A percentile compares a stretch with the other conserved stretches of the same genome.
Conservation (phyloP, 2,113 vertebrate species). For the Diphyllodes magnificus region DNA sequence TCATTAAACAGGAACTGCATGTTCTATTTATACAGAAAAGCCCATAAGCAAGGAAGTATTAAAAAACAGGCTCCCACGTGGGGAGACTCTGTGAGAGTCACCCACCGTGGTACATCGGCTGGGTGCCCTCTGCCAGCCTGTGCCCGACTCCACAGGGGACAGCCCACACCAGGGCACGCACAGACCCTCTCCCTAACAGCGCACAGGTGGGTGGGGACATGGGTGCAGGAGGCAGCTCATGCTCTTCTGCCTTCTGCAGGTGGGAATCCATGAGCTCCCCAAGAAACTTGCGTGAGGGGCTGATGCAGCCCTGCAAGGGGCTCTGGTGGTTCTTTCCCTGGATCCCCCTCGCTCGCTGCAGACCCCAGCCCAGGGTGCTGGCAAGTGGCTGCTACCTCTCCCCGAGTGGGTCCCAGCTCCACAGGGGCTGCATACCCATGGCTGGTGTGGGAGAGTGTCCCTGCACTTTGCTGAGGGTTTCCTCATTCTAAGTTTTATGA, state of each 20-base stretch:
- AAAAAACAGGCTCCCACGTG: background rate
- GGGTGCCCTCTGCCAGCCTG: background rate
- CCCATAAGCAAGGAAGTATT: slow-evolving; percentile 22
- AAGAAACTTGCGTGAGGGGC: fast-evolving
- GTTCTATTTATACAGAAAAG: background rate
- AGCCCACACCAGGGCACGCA: background rate
- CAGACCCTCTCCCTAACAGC: fast-evolving
- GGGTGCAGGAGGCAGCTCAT: background rate
- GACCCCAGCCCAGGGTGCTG: background rate
- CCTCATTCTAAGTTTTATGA: background rate
- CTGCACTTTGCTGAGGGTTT: background rate
- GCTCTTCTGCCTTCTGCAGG: background rate
- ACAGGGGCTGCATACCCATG: fast-evolving
- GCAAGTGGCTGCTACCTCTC: background rate
- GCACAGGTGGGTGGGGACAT: fast-evolving
- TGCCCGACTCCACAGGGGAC: fast-evolving
- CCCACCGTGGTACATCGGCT: fast-evolving
- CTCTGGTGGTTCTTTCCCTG: background rate
- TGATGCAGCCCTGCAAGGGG: background rate
- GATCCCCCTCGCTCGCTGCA: fast-evolving
- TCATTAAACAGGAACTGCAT: slow-evolving; percentile 45
- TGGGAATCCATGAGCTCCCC: background rate
- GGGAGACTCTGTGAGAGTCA: background rate
- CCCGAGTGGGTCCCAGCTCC: background rate
- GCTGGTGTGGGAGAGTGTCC: background rate